phyloP scores from a whole-genome alignment of 2,113 vertebrate species.

The Menidia beryllina region DNA sequence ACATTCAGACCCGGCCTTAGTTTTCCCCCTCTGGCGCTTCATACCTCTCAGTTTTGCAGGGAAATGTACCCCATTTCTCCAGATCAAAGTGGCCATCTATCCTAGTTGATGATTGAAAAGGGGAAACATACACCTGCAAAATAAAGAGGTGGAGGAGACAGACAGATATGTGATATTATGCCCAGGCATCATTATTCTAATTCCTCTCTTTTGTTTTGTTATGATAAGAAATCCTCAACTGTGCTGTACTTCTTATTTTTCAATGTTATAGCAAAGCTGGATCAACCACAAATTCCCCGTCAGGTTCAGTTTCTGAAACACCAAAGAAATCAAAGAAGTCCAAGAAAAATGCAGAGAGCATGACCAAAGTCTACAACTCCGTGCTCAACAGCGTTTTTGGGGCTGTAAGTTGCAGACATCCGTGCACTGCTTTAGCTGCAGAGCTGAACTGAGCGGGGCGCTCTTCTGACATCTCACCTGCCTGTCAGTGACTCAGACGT shows the following conservation, averaged over 20 bases:
- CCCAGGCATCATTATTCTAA: too few relatives aligned
- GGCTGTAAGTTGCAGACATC: constrained; percentile 60
- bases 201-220: background rate
- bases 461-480: too few relatives aligned
- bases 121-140: background rate
- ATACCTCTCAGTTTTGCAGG: background rate
- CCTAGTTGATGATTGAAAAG: background rate
- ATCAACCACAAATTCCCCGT: constrained; percentile 16
- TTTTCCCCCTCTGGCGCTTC: background rate
- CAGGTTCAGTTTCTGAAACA: constrained; percentile 57
- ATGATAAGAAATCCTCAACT: background rate
- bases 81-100: too few relatives aligned
- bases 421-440: background rate
- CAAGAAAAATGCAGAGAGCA: constrained; percentile 73
- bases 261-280: constrained; percentile 37
- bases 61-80: background rate
- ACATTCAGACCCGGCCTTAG: background rate
- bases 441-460: too few relatives aligned
- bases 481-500: too few relatives aligned
- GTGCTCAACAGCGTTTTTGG: constrained; percentile 82
- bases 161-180: too few relatives aligned
- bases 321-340: constrained; percentile 72
- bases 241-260: constrained; percentile 1
- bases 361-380: constrained; percentile 78
- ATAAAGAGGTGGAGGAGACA: too few relatives aligned